These are phyloP conservation scores for Gasterosteus aculeatus DNA, from an alignment of 2,113 vertebrate genomes.

Conservation along the genomic window DNA sequence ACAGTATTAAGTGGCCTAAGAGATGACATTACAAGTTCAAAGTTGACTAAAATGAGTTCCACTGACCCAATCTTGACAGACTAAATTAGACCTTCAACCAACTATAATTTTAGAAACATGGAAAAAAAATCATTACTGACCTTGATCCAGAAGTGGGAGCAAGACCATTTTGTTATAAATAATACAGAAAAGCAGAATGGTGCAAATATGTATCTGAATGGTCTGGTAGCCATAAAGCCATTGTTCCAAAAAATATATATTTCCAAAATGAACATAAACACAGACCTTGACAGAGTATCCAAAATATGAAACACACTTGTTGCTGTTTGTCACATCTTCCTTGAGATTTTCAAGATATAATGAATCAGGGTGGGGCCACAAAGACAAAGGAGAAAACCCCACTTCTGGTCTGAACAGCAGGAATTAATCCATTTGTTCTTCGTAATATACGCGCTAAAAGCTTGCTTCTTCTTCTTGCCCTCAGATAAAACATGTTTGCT, in stretches of 20 bases:
- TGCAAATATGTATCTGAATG: background rate
- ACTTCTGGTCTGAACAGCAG: background rate
- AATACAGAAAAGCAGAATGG: background rate
- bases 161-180: background rate
- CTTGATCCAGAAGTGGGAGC: background rate
- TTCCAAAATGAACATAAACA: background rate
- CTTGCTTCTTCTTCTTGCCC: conserved; percentile 5
- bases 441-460: conserved; percentile 32
- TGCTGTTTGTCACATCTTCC: conserved; percentile 6
- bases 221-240: background rate
- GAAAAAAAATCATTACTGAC: background rate
- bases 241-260: background rate
- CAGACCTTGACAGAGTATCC: background rate
- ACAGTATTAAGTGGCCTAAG: no score
- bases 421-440: conserved; percentile 27
- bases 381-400: conserved; percentile 29
- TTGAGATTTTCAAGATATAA: conserved; percentile 17
- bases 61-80: no score
- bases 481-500: conserved; percentile 9
- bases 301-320: background rate
- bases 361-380: conserved; percentile 2
- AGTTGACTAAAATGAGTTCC: no score
- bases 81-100: no score
- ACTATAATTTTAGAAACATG: no score
- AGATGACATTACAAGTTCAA: no score